Base-by-base conservation (phyloP, 92 coral and sea anemone genomes). In the Metridium senile region DNA sequence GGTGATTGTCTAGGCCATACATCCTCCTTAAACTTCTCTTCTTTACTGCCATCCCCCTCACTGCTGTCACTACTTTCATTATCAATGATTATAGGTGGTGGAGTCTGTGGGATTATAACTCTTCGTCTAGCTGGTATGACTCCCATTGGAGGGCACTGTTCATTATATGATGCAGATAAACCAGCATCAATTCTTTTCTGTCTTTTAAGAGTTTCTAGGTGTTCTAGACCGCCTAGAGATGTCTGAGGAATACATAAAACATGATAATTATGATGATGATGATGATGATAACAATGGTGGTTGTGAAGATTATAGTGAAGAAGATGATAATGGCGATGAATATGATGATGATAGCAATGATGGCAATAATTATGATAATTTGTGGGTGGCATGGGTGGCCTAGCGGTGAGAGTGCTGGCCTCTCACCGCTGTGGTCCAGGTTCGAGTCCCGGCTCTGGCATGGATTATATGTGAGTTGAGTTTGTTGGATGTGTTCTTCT, bases 221-320 rank as follows among this genome's bases (percentile, higher is more conserved):
- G 88, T 72, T 93, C 87, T 35, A 84, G 80, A 33, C 99, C 99
- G 64, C 99, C 99, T 10, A 96, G 80, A 0, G 97, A 89, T 32
- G 88, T 81, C 97, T 92, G 82, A 43, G 28, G 26, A 27, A 52
- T 8, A 27, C 59, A 54, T 9, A 54, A n/a, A n/a, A n/a, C n/a
- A n/a, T n/a, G n/a, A n/a, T n/a, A n/a, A n/a, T n/a, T n/a, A n/a
- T n/a, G n/a, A n/a, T n/a, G n/a, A n/a, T n/a, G n/a, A n/a, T n/a
- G n/a, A n/a, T n/a, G n/a, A n/a, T n/a, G n/a, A n/a, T n/a, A n/a
- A n/a, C n/a, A n/a, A n/a, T n/a, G n/a, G n/a, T n/a, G n/a, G n/a
- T n/a, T n/a, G n/a, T n/a, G n/a, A n/a, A n/a, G n/a, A n/a, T n/a
- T n/a, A n/a, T n/a, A n/a, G n/a, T n/a, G n/a, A n/a, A n/a, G n/a